Evolutionary conservation across 2,888 invertebrate species (phyloP).

Genomic region (Rapana venosa): DNA sequence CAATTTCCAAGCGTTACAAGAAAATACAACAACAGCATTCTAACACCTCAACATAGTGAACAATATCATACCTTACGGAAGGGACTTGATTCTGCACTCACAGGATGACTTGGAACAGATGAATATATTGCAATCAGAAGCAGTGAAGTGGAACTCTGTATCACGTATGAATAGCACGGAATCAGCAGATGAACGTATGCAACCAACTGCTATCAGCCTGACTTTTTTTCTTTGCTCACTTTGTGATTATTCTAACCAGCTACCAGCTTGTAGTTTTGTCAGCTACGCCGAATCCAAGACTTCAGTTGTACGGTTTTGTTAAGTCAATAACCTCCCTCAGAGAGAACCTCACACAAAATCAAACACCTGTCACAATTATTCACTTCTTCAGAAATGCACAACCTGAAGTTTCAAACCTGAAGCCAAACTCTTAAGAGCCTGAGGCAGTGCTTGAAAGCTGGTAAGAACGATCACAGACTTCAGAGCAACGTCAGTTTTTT

Average conservation of each 20-base stretch:
- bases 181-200: too few relatives aligned
- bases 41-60: neutral
- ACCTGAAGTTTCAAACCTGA: neutral
- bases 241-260: too few relatives aligned
- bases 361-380: neutral
- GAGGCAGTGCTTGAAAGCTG: neutral
- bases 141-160: too few relatives aligned
- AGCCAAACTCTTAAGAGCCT: neutral
- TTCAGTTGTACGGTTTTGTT: neutral
- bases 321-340: neutral
- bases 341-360: neutral
- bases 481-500: neutral
- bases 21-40: neutral
- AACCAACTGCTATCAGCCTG: too few relatives aligned
- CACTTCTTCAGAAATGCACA: neutral
- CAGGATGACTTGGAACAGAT: too few relatives aligned
- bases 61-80: neutral
- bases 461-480: neutral
- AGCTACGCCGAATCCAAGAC: neutral
- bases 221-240: too few relatives aligned
- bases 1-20: neutral
- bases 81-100: neutral
- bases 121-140: too few relatives aligned
- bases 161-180: too few relatives aligned
- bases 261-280: neutral